These are phyloP conservation scores for Brachionus asplanchnoidis DNA, from an alignment of 1,140 invertebrate genomes.

Conservation along the genomic window DNA sequence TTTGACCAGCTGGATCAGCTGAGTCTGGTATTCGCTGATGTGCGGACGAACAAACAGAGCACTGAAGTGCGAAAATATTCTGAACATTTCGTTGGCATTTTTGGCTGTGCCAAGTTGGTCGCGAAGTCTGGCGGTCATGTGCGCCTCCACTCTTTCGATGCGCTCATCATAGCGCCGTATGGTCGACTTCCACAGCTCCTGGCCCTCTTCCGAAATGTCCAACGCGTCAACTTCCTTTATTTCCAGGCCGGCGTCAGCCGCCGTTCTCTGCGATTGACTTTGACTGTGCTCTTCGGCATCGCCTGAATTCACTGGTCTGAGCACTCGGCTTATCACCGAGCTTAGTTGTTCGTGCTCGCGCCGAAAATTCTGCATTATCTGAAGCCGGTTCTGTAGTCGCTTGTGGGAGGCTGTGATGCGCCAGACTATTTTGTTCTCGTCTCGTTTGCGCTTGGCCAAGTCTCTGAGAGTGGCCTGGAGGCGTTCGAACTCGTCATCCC, in stretches of 20 bases:
- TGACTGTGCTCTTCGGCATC: constrained; percentile 45
- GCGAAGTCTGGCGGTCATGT: constrained; percentile 88
- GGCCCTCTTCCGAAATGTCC: constrained; percentile 91
- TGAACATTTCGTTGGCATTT: constrained; percentile 99
- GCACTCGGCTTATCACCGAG: constrained; percentile 88
- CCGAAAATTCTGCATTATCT: constrained; percentile 89
- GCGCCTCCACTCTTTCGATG: constrained; percentile 91
- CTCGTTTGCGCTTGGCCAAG: constrained; percentile 87
- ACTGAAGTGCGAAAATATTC: constrained; percentile 95
- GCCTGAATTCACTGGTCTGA: constrained; percentile 63
- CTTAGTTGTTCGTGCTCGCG: constrained; percentile 93
- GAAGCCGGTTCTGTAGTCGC: constrained; percentile 79
- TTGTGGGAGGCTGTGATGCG: constrained; percentile 89
- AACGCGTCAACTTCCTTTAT: constrained; percentile 97
- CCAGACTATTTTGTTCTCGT: constrained; percentile 97
- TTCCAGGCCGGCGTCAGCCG: constrained; percentile 63
- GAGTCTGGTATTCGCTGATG: constrained; percentile 97
- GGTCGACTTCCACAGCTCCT: constrained; percentile 93
- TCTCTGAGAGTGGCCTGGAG: constrained; percentile 83
- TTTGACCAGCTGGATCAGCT: constrained; percentile 95
- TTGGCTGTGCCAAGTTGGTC: constrained; percentile 95
- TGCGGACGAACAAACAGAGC: constrained; percentile 95
- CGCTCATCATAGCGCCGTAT: constrained; percentile 88
- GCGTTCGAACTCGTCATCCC: constrained; percentile 99
- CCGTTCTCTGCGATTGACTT: constrained; percentile 42